These are phyloP conservation scores for Odobenus rosmarus DNA, from an alignment of 2,113 vertebrate genomes.

Conservation along the genomic window DNA sequence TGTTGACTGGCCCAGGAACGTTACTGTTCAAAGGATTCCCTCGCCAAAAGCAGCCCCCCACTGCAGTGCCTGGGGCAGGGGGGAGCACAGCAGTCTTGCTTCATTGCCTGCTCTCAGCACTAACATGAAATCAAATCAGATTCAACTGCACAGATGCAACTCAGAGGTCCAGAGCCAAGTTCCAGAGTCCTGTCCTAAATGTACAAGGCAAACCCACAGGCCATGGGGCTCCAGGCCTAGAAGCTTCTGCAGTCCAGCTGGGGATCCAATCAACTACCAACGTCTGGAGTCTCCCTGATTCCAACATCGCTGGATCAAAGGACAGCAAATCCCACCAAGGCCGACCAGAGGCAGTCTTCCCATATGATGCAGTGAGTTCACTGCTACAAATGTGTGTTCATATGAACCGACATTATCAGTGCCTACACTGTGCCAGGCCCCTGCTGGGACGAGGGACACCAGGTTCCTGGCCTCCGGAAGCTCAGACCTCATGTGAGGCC, in stretches of 20 bases:
- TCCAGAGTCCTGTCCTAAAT: not conserved
- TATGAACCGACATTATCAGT: no score
- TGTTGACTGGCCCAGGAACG: not conserved
- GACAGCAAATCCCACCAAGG: not conserved
- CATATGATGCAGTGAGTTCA: not conserved
- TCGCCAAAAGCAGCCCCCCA: not conserved
- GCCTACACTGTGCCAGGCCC: not conserved
- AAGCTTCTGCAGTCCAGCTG: not conserved
- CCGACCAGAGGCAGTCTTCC: not conserved
- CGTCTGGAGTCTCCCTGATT: not conserved
- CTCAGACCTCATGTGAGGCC: not conserved
- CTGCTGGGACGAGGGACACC: not conserved
- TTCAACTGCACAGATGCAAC: not conserved
- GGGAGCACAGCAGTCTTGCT: accelerated
- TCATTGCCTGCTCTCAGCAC: not conserved
- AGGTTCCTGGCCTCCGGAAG: no score
- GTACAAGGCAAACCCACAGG: not conserved
- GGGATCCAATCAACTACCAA: not conserved
- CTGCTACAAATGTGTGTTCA: not conserved
- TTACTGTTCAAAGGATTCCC: not conserved
- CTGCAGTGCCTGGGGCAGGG: not conserved
- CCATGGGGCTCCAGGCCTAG: accelerated
- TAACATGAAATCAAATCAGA: not conserved
- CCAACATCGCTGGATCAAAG: not conserved
- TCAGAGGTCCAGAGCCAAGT: not conserved